Percentiles rank a stretch among this genome's conserved stretches.
Conservation (phyloP, 2,888 invertebrate genomes). For the Drosophila neonasuta region DNA sequence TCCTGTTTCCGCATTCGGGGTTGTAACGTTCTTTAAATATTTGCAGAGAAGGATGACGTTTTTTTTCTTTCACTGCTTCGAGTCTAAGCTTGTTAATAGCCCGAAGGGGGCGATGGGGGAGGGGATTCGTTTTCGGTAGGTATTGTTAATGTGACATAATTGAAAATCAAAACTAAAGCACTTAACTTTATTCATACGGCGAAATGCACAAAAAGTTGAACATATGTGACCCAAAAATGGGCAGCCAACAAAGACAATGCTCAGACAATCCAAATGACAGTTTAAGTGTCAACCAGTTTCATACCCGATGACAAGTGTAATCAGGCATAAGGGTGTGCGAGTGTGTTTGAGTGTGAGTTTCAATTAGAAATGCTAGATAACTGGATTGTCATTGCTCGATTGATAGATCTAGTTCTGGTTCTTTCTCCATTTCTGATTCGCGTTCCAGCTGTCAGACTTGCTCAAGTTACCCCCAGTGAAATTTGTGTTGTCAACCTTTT, state of each 20-base stretch:
- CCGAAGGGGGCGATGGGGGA: slow-evolving; percentile 3
- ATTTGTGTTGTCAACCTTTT: slow-evolving; percentile 34
- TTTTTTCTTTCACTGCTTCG: slow-evolving; percentile 3
- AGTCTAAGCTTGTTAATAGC: slow-evolving; percentile 67
- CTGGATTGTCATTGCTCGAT: slow-evolving; percentile 31
- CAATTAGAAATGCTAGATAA: slow-evolving; percentile 63
- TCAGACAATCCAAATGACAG: slow-evolving; percentile 59
- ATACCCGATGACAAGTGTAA: slow-evolving; percentile 69
- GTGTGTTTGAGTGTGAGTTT: slow-evolving; percentile 62
- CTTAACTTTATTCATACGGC: slow-evolving; percentile 70
- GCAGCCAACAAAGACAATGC: slow-evolving; percentile 37
- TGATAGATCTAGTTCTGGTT: slow-evolving; percentile 45
- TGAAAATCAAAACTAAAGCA: slow-evolving; percentile 80
- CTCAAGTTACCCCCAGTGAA: slow-evolving; percentile 53
- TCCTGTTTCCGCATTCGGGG: slow-evolving; percentile 43
- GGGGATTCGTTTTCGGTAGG: slow-evolving; percentile 1
- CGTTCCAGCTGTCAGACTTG: slow-evolving; percentile 54
- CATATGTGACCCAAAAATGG: slow-evolving; percentile 61
- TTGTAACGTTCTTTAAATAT: slow-evolving; percentile 67
- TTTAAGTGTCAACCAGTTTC: slow-evolving; percentile 73
- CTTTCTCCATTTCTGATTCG: slow-evolving; percentile 16
- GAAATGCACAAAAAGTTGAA: slow-evolving; percentile 73
- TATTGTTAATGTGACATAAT: slow-evolving; percentile 77
- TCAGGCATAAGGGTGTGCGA: slow-evolving; percentile 58
- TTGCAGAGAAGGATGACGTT: slow-evolving; percentile 40